Evolutionary conservation across 1,140 invertebrate species (phyloP).

Genomic region (Atopsyche davidsoni): DNA sequence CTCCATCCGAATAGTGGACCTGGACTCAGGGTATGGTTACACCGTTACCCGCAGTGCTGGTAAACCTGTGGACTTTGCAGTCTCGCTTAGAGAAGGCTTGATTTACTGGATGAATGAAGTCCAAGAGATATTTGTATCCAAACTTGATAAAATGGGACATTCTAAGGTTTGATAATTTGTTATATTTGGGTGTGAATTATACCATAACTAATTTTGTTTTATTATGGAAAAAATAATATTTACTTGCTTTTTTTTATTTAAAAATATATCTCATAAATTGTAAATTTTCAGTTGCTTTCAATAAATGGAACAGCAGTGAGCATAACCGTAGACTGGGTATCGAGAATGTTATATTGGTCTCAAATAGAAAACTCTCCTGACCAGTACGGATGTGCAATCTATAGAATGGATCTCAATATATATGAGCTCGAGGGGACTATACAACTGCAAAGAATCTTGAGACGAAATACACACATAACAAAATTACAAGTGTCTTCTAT

Average conservation of each 20-base stretch:
- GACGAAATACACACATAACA: constrained; percentile 47
- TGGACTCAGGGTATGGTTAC: constrained; percentile 45
- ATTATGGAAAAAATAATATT: neutral
- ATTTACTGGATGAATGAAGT: constrained; percentile 82
- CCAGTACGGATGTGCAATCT: constrained; percentile 44
- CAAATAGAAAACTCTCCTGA: constrained; percentile 50
- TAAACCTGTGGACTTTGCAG: constrained; percentile 56
- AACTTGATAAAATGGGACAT: constrained; percentile 48
- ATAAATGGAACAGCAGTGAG: constrained; percentile 61
- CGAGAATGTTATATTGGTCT: constrained; percentile 73
- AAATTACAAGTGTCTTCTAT: constrained; percentile 68
- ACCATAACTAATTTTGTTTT: neutral
- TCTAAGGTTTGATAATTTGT: constrained; percentile 46
- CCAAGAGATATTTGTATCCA: constrained; percentile 64
- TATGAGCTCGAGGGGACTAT: constrained; percentile 42
- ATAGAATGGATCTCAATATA: constrained; percentile 54
- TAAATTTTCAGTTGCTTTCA: constrained; percentile 54
- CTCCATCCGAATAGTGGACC: constrained; percentile 64
- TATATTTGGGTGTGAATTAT: neutral
- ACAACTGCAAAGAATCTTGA: constrained; percentile 44
- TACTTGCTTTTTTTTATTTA: neutral
- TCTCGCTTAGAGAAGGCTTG: constrained; percentile 61
- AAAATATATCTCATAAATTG: neutral
- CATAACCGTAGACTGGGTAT: constrained; percentile 80
- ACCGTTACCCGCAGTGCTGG: constrained; percentile 55